Base-by-base conservation (phyloP, 2,888 invertebrate genomes). In the Rhabditoides inermis region DNA sequence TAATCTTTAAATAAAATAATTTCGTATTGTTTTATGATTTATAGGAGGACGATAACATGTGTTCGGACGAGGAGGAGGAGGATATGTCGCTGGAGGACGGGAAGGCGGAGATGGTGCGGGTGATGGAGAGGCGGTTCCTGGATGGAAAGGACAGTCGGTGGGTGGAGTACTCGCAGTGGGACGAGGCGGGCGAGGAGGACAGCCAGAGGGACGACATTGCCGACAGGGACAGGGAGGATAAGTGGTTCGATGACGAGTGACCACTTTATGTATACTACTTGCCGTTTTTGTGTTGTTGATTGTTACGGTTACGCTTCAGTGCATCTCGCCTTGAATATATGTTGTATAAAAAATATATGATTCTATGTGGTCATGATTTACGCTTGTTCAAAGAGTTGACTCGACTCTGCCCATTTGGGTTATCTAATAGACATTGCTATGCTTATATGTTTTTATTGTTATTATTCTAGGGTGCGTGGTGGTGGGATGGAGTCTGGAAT, bases 161-260 rank as follows among this genome's bases (percentile, higher is more conserved):
- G 20, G 50, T 42, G 47, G 58, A 57, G 25, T 72, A 70, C 57
- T 69, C 62, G 53, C 66, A 73, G 45, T 72, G 73, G 48, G 49
- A 60, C n/a, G 44, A 25, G 2, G 49, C 60, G 10, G 65, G 61
- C 39, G 28, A 46, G 6, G 51, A 59, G 27, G 55, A 56, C 0
- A 36, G 46, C 18, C 12, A 58, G 15, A 40, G 39, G 6, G 63
- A 67, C 44, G 55, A 49, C 3, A 66, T 70, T 18, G 47, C 54
- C 26, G 69, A 70, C 37, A 56, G 63, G 28, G 72, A 72, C 37
- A 49, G 59, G 18, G 71, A 72, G 53, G 72, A 72, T 30, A 58
- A 56, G 2, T 72, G 71, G 63, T 72, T 73, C 55, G 72, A 69
- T 49, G 65, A 66, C 6, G 69, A 71, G 53, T 65, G 56, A 46